These are phyloP conservation scores for Hypena proboscidalis DNA, from an alignment of 2,888 invertebrate genomes.

Conservation along the genomic window DNA sequence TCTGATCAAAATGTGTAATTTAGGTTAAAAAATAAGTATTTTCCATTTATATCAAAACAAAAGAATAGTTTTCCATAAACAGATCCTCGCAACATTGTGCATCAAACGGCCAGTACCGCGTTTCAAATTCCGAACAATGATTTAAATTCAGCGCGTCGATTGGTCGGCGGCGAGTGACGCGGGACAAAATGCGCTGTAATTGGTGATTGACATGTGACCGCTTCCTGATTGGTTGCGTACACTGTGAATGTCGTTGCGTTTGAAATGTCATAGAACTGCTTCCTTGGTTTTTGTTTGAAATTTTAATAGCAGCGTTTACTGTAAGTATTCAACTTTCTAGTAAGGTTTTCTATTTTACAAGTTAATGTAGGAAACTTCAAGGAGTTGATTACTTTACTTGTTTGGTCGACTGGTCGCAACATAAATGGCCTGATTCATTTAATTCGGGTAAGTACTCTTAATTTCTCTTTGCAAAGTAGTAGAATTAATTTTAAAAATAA, in stretches of 20 bases:
- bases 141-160: slow-evolving; percentile 71
- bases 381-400: too few relatives aligned
- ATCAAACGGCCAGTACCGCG: slow-evolving; percentile 33
- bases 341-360: not conserved
- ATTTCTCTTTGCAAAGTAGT: too few relatives aligned
- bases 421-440: too few relatives aligned
- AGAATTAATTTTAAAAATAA: too few relatives aligned
- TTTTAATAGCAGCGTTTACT: slow-evolving; percentile 8
- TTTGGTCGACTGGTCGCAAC: too few relatives aligned
- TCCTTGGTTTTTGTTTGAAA: slow-evolving; percentile 10
- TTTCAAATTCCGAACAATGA: slow-evolving; percentile 62
- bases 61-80: too few relatives aligned
- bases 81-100: slow-evolving; percentile 20
- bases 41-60: too few relatives aligned
- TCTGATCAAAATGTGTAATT: too few relatives aligned
- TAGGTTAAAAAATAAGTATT: too few relatives aligned
- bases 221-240: slow-evolving; percentile 72
- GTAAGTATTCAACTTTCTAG: slow-evolving; percentile 9
- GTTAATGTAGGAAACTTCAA: too few relatives aligned
- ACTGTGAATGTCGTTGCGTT: slow-evolving; percentile 45
- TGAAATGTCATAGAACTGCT: slow-evolving; percentile 48
- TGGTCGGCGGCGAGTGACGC: slow-evolving; percentile 65
- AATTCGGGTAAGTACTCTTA: too few relatives aligned
- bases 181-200: slow-evolving; percentile 78
- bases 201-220: slow-evolving; percentile 80